Evolutionary conservation across 2,797 vertebrate species (phyloP).

Genomic region (Pampus argenteus): DNA sequence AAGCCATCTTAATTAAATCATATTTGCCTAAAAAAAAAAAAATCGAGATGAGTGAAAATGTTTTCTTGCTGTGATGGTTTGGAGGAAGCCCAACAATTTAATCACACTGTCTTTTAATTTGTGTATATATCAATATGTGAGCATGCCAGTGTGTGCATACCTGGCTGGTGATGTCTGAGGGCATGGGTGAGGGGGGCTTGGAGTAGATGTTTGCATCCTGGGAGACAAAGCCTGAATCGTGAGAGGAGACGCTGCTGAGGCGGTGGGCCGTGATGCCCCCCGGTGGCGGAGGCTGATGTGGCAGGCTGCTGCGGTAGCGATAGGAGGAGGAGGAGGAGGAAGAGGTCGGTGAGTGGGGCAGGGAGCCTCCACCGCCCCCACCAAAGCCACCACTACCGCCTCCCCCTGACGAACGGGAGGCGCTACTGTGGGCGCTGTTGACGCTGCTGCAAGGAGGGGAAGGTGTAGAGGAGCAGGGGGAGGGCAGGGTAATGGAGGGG

Average conservation of each 20-base stretch:
- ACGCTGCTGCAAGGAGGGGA: constrained; percentile 86
- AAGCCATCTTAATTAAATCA: not conserved
- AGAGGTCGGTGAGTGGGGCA: constrained; percentile 93
- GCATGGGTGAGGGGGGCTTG: constrained; percentile 98
- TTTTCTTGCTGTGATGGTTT: not conserved
- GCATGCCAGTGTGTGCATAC: constrained; percentile 69
- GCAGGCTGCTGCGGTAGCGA: constrained; percentile 96
- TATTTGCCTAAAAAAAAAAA: too few relatives aligned
- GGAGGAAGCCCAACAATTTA: not conserved
- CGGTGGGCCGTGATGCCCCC: constrained; percentile 87
- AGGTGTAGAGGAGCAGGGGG: constrained; percentile 23
- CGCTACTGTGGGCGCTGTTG: constrained; percentile 93
- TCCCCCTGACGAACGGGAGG: constrained; percentile 89
- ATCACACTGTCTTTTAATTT: not conserved
- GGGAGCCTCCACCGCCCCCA: constrained; percentile 83
- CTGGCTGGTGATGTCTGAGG: constrained; percentile 97
- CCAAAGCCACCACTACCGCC: constrained; percentile 67
- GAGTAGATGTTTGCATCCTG: constrained; percentile 95
- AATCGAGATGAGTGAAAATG: too few relatives aligned
- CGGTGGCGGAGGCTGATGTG: constrained; percentile 85
- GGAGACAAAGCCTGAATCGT: constrained; percentile 97
- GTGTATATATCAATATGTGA: not conserved
- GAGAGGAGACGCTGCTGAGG: constrained; percentile 96
- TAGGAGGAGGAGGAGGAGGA: constrained; percentile 90
- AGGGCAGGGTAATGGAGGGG: constrained; percentile 55